Base-by-base conservation (phyloP, 1,140 invertebrate genomes). In the Drosophila fuyamai region DNA sequence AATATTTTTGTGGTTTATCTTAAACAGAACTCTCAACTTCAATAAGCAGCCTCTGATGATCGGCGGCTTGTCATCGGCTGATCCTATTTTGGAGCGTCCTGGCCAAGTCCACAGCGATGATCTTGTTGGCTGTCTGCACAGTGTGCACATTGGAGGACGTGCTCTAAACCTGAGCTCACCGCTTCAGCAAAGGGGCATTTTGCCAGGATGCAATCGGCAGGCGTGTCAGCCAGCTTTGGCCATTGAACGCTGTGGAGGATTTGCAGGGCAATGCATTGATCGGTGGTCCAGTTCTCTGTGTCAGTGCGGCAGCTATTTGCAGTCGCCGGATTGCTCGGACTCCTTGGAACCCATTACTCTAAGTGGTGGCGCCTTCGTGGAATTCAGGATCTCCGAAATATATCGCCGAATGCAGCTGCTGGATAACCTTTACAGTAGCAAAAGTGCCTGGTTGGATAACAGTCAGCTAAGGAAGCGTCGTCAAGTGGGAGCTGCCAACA, bases 31-130 rank as follows among this genome's bases (percentile, higher is more conserved):
- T 0, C 92, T 98, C n/a, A 98, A 98, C 85, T 98, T 98, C 92
- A 97, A 98, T 93, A 97, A 96, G 72, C 96, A 98, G 86, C 96
- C 95, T 0, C 92, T 99, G 48, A 94, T 96, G 27, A 94, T 99
- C 66, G 98, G 98, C 32, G 98, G 98, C 16, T 92, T 99, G 10
- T 93, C 95, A 40, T 95, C 95, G 51, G 96, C 97, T 0, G 96
- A 98, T 92, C 95, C 97, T 1, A 95, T 98, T 0, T 92, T 98
- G 8, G 96, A 98, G 92, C 94, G 97, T 57, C 96, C 96, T 0
- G 97, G 96, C 0, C 97, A 98, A 93, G 95, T 99, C 23, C 95
- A 96, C 71, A 96, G 97, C 0, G 97, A 98, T 86, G 98, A 99
- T 92, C 95, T 99, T 54, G 95, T 98, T 38, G 98, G 98, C 2